phyloP scores from a whole-genome alignment of 2,113 vertebrate genomes.

The Nanorana parkeri region DNA sequence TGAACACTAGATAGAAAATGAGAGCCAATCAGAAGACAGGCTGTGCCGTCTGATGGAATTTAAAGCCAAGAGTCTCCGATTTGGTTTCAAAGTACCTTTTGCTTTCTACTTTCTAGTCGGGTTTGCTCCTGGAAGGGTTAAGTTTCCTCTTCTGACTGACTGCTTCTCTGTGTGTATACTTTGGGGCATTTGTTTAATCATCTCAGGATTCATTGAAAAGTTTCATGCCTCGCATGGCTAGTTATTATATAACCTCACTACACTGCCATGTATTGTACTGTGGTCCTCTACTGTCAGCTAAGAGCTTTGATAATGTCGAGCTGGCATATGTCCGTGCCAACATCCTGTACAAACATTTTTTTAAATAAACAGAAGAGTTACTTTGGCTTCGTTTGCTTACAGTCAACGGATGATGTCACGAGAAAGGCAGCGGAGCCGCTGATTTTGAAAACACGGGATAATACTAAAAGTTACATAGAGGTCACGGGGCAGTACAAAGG shows the following conservation, averaged over 20 bases:
- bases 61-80: no score
- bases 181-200: conserved; percentile 52
- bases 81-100: no score
- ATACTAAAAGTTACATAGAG: background rate
- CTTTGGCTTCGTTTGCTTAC: conserved; percentile 44
- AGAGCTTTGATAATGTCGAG: conserved; percentile 51
- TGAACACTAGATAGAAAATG: no score
- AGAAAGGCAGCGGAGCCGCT: conserved; percentile 15
- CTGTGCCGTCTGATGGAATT: no score
- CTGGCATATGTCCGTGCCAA: conserved; percentile 48
- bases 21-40: no score
- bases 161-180: conserved; percentile 33
- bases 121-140: background rate
- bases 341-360: conserved; percentile 54
- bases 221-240: conserved; percentile 52
- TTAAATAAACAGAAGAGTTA: conserved; percentile 51
- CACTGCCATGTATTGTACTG: conserved; percentile 50
- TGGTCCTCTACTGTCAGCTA: conserved; percentile 39
- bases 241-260: conserved; percentile 41
- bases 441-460: background rate
- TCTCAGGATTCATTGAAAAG: conserved; percentile 54
- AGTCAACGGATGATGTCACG: conserved; percentile 25
- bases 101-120: background rate
- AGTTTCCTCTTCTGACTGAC: conserved; percentile 16
- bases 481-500: conserved; percentile 1